These are phyloP conservation scores for Cremastinae sp. DNA, from an alignment of 2,888 invertebrate species.

Conservation along the genomic window DNA sequence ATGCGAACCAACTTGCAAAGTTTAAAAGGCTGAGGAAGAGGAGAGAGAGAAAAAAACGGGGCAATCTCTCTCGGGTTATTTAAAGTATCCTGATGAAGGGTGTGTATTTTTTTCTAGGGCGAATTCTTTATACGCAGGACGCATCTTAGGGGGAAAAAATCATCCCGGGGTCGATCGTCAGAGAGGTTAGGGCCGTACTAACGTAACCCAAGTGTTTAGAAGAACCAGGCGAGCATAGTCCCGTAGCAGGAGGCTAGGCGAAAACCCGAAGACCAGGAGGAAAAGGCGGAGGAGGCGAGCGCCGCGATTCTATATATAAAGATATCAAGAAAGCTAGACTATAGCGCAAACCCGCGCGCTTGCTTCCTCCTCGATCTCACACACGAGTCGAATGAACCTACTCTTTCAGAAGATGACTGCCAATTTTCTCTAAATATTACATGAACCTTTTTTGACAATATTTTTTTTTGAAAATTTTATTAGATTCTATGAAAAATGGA, in stretches of 20 bases:
- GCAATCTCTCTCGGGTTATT: background rate
- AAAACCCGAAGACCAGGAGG: slow-evolving; percentile 57
- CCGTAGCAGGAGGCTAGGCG: slow-evolving; percentile 68
- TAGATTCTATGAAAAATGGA: too few relatives aligned
- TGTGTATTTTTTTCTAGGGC: slow-evolving; percentile 9
- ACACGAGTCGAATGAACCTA: too few relatives aligned
- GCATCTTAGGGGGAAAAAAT: slow-evolving; percentile 30
- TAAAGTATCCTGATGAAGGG: slow-evolving; percentile 9
- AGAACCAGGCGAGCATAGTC: slow-evolving; percentile 74
- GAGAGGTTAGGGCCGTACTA: slow-evolving; percentile 70
- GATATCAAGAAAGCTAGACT: slow-evolving; percentile 1
- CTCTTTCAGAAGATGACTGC: too few relatives aligned
- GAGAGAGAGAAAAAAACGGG: background rate
- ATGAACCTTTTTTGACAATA: too few relatives aligned
- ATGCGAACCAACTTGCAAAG: slow-evolving; percentile 14
- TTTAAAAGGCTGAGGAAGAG: background rate
- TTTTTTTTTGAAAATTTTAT: too few relatives aligned
- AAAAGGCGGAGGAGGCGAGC: slow-evolving; percentile 54
- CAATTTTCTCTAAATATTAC: too few relatives aligned
- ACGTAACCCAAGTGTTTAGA: slow-evolving; percentile 73
- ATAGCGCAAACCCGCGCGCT: background rate
- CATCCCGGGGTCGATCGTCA: slow-evolving; percentile 51
- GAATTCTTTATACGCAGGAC: slow-evolving; percentile 8
- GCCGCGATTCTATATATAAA: slow-evolving; percentile 25
- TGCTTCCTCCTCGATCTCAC: too few relatives aligned